Conservation (phyloP, 2,797 vertebrate species). For the Rhadinocentrus ornatus region DNA sequence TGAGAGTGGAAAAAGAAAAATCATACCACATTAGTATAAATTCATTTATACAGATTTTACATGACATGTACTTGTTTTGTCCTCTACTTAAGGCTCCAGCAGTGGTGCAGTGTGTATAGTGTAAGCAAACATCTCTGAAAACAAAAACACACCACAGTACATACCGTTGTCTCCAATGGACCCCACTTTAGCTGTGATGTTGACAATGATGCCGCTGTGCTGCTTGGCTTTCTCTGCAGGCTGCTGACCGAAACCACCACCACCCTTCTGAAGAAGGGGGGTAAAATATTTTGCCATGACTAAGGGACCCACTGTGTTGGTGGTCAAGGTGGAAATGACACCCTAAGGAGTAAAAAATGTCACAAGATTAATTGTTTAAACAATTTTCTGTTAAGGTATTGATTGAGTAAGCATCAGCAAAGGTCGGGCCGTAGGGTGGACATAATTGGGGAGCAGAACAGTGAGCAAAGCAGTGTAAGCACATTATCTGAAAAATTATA, state of each 20-base stretch:
- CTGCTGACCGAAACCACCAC: constrained; percentile 75
- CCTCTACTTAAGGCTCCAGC: not conserved
- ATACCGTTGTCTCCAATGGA: constrained; percentile 81
- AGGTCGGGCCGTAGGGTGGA: not conserved
- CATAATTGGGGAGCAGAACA: not conserved
- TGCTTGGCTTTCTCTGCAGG: constrained; percentile 68
- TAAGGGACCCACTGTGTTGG: constrained; percentile 76
- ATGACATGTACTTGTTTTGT: not conserved
- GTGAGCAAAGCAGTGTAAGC: not conserved
- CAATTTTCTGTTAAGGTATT: not conserved
- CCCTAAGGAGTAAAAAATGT: constrained; percentile 51
- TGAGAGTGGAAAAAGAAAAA: not conserved
- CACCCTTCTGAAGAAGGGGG: constrained; percentile 77
- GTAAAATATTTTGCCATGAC: constrained; percentile 81
- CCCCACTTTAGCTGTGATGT: constrained; percentile 79
- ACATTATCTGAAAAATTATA: not conserved
- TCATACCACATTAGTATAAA: not conserved
- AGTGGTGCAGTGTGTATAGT: not conserved
- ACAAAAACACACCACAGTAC: not conserved
- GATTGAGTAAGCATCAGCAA: too few relatives aligned
- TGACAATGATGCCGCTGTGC: constrained; percentile 75
- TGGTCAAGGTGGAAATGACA: constrained; percentile 72
- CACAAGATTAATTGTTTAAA: not conserved
- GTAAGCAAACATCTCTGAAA: not conserved
- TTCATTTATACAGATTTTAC: not conserved